Evolutionary conservation across 92 coral and sea anemone species (phyloP).

Genomic region (Phymanthus crucifer): DNA sequence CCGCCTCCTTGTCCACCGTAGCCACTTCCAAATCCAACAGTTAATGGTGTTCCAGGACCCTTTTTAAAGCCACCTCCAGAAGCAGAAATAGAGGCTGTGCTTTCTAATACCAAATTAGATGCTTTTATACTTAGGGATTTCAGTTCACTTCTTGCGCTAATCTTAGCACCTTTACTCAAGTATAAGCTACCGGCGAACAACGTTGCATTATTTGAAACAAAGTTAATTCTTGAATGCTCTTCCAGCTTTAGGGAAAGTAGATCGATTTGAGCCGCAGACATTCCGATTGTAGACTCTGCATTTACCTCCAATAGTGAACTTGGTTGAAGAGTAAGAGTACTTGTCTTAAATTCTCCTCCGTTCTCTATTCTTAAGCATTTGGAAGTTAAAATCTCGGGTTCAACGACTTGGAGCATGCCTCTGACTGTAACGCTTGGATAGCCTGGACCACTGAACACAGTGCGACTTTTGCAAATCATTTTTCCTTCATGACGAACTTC

Average conservation of each 20-base stretch:
- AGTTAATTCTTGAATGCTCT: slow-evolving; percentile 52
- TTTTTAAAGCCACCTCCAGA: slow-evolving; percentile 64
- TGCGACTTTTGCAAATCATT: slow-evolving; percentile 46
- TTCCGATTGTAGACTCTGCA: slow-evolving; percentile 41
- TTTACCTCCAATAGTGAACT: slow-evolving; percentile 30
- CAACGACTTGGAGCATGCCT: slow-evolving; percentile 55
- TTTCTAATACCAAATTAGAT: slow-evolving; percentile 51
- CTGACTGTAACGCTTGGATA: slow-evolving; percentile 53
- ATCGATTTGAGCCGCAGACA: slow-evolving; percentile 4
- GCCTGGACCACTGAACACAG: slow-evolving; percentile 62
- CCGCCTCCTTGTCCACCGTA: slow-evolving; percentile 98
- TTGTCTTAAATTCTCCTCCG: slow-evolving; percentile 51
- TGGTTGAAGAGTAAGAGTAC: slow-evolving; percentile 34
- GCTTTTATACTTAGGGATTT: slow-evolving; percentile 74
- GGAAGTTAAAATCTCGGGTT: slow-evolving; percentile 47
- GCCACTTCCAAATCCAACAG: slow-evolving; percentile 74
- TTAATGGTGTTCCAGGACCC: slow-evolving; percentile 67
- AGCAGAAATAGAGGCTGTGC: slow-evolving; percentile 58
- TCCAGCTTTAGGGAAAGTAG: slow-evolving; percentile 37
- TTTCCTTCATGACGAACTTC: slow-evolving; percentile 64
- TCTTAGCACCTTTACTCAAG: slow-evolving; percentile 46
- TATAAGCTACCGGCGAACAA: slow-evolving; percentile 35
- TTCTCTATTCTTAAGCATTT: slow-evolving; percentile 34
- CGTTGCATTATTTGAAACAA: slow-evolving; percentile 42
- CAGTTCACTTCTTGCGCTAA: slow-evolving; percentile 49